A percentile compares a stretch with the other conserved stretches of the same genome.
Conservation (phyloP, 2,113 vertebrate genomes). For the Zosterops hypoxanthus region DNA sequence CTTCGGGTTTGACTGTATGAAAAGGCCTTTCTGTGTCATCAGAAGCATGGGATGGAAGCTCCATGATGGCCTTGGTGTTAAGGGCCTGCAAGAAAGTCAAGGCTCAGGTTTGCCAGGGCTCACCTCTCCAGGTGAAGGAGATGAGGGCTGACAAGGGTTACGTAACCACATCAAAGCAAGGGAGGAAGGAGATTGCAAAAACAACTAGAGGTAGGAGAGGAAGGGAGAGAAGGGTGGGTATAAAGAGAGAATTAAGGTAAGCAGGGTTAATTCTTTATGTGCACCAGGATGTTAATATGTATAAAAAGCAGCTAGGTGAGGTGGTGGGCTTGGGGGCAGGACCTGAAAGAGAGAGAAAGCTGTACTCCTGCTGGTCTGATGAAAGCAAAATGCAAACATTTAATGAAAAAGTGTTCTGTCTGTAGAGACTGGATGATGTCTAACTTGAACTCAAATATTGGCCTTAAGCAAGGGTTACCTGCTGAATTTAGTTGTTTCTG, state of each 20-base stretch:
- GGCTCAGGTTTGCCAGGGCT: background rate
- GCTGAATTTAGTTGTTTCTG: background rate
- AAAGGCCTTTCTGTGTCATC: background rate
- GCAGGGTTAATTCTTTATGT: background rate
- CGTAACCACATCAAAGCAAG: background rate
- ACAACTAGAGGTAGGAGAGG: background rate
- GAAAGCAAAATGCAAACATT: background rate
- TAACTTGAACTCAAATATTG: background rate
- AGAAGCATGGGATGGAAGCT: background rate
- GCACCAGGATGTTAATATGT: background rate
- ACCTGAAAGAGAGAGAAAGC: background rate
- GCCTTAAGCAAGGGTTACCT: background rate
- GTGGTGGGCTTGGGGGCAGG: background rate
- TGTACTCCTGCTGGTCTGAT: background rate
- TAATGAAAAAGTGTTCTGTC: background rate
- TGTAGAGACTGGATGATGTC: background rate
- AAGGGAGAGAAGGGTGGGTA: background rate
- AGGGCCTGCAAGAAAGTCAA: background rate
- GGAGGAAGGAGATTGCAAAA: background rate
- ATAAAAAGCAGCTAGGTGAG: background rate
- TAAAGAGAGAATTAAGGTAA: background rate
- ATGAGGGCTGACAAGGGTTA: background rate
- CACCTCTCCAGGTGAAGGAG: background rate
- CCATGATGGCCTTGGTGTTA: background rate
- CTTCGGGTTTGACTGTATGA: background rate